A percentile compares a stretch with the other conserved stretches of the same genome.
Conservation (phyloP, 2,888 invertebrate species). For the Drosophila testacea region DNA sequence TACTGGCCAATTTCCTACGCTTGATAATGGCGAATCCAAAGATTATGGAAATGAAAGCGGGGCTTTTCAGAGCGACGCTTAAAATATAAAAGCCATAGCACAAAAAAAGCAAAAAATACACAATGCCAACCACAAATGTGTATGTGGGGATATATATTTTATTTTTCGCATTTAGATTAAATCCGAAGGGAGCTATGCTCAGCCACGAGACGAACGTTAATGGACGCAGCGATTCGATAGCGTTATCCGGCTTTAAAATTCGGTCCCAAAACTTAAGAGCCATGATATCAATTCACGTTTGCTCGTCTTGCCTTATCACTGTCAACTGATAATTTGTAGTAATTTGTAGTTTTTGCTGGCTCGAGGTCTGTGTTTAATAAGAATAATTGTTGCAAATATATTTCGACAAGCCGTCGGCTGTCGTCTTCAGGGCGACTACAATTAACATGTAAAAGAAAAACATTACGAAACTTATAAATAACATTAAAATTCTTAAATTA, state of each 20-base stretch:
- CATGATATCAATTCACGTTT: slow-evolving; percentile 63
- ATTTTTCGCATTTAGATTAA: slow-evolving; percentile 77
- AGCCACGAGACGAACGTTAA: slow-evolving; percentile 81
- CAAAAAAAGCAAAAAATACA: slow-evolving; percentile 78
- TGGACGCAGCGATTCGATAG: slow-evolving; percentile 82
- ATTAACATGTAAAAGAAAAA: too few relatives aligned
- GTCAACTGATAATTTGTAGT: too few relatives aligned
- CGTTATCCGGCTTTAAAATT: too few relatives aligned
- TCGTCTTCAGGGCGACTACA: too few relatives aligned
- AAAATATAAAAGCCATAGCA: slow-evolving; percentile 53
- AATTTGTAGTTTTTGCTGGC: too few relatives aligned
- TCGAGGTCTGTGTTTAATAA: too few relatives aligned
- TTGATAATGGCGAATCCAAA: slow-evolving; percentile 81
- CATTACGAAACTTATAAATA: too few relatives aligned
- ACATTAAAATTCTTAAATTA: too few relatives aligned
- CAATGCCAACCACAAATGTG: slow-evolving; percentile 80
- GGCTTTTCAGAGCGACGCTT: slow-evolving; percentile 81
- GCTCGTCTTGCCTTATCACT: slow-evolving; percentile 45
- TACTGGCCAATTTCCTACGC: slow-evolving; percentile 69
- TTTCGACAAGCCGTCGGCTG: too few relatives aligned
- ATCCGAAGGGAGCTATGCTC: slow-evolving; percentile 82
- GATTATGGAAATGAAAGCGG: slow-evolving; percentile 83
- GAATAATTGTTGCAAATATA: too few relatives aligned
- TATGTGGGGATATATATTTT: slow-evolving; percentile 74
- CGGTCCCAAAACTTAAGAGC: slow-evolving; percentile 75